Percentiles rank a stretch among this genome's conserved stretches.
phyloP scores from a whole-genome alignment of 2,113 vertebrate species.

The Antechinus flavipes region DNA sequence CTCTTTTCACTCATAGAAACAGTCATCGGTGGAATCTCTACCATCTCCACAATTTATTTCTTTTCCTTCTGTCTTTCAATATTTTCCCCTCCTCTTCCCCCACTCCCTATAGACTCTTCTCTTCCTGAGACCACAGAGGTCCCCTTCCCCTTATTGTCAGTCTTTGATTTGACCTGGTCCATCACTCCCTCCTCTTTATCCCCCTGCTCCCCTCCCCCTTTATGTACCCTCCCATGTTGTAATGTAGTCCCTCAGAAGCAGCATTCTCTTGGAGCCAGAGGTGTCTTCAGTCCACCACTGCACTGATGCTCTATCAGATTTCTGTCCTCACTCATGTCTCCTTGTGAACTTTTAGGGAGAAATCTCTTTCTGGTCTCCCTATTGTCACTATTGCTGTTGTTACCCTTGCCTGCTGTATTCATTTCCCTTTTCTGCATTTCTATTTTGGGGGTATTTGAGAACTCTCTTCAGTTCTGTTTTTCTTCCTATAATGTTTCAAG shows the following conservation, averaged over 20 bases:
- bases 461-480: neutral
- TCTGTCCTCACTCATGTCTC: neutral
- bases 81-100: neutral
- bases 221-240: neutral
- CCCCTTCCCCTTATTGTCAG: neutral
- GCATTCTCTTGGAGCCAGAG: neutral
- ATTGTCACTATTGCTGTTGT: neutral
- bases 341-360: neutral
- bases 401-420: neutral
- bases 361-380: neutral
- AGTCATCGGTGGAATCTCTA: neutral
- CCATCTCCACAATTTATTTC: neutral
- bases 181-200: neutral
- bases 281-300: neutral
- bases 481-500: neutral
- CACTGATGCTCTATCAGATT: neutral
- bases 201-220: neutral
- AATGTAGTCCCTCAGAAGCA: neutral
- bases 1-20: neutral
- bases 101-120: neutral
- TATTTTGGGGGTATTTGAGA: neutral
- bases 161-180: neutral
- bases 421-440: neutral
- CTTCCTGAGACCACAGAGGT: neutral
- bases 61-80: neutral